A percentile compares a stretch with the other conserved stretches of the same genome.
These are phyloP conservation scores for Sceloporus tristichus DNA, from an alignment of 2,113 vertebrate species.

Conservation along the genomic window DNA sequence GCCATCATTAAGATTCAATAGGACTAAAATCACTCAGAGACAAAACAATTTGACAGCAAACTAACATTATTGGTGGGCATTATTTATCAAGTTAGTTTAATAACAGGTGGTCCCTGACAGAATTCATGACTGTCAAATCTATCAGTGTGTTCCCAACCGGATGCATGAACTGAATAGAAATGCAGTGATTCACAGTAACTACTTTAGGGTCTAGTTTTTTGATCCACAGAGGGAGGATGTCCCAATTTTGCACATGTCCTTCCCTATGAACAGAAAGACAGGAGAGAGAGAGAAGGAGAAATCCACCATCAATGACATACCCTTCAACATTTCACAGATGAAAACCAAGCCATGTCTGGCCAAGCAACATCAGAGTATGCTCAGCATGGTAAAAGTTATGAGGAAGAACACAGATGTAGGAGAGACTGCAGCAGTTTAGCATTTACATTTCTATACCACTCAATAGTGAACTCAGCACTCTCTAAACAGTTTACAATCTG, in stretches of 20 bases:
- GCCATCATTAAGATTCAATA: background rate
- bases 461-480: too few relatives aligned
- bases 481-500: too few relatives aligned
- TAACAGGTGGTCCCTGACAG: background rate
- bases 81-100: background rate
- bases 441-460: too few relatives aligned
- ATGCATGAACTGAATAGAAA: constrained; percentile 1
- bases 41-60: background rate
- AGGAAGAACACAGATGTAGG: too few relatives aligned
- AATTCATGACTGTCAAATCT: background rate
- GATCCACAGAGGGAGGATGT: background rate
- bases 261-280: background rate
- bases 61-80: background rate
- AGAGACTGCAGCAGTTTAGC: too few relatives aligned
- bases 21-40: background rate
- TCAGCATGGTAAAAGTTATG: too few relatives aligned
- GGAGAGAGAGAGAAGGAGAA: background rate
- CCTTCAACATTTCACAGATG: too few relatives aligned
- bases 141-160: background rate
- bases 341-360: too few relatives aligned
- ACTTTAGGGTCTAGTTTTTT: background rate
- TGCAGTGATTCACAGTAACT: background rate
- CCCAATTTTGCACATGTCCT: background rate
- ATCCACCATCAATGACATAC: too few relatives aligned
- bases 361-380: too few relatives aligned